Conservation (phyloP, 2,888 invertebrate species). For the Pristionchus japonicus region DNA sequence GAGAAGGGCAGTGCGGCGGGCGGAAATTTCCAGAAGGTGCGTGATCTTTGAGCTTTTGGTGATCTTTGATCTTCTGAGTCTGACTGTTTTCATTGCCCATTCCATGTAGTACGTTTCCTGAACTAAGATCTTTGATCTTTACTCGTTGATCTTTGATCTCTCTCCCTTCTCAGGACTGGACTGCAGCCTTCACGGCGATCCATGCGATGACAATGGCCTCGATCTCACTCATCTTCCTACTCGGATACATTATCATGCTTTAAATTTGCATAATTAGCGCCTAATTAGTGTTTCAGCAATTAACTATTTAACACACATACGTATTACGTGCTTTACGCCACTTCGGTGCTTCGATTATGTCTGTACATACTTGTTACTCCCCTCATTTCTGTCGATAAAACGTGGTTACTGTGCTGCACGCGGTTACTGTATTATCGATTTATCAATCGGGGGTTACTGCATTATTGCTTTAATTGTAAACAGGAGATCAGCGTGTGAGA, state of each 20-base stretch:
- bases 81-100: no score
- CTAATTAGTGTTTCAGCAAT: neutral
- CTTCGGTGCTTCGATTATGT: neutral
- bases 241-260: constrained; percentile 62
- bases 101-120: no score
- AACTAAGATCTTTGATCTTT: no score
- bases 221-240: constrained; percentile 65
- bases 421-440: neutral
- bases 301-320: neutral
- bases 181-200: constrained; percentile 69
- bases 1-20: constrained; percentile 60
- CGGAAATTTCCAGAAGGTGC: constrained; percentile 54
- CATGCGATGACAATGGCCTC: constrained; percentile 66
- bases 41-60: neutral
- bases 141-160: constrained; percentile 4
- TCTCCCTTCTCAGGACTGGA: constrained; percentile 68
- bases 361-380: constrained; percentile 35
- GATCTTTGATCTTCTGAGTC: neutral
- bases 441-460: neutral
- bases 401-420: neutral
- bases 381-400: neutral
- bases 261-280: constrained; percentile 5
- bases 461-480: neutral
- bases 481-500: neutral
- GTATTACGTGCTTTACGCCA: constrained; percentile 29